Evolutionary conservation across 2,888 invertebrate species (phyloP).

Genomic region (Pogonocherus hispidulus): DNA sequence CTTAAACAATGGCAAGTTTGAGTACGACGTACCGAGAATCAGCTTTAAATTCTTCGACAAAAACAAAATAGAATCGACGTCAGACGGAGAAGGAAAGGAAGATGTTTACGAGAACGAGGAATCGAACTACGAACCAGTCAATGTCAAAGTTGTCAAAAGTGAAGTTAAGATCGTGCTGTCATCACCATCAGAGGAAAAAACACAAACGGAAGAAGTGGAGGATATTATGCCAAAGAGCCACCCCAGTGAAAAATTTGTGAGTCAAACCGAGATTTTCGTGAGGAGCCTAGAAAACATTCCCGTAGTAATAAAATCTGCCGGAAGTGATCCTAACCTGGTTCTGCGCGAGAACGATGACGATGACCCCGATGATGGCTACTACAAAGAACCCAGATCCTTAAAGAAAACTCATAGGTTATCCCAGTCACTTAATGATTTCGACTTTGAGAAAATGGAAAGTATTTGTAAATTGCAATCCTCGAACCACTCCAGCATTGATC

Average conservation of each 20-base stretch:
- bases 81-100: slow-evolving; percentile 42
- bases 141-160: slow-evolving; percentile 51
- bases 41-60: slow-evolving; percentile 66
- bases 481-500: slow-evolving; percentile 63
- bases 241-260: slow-evolving; percentile 51
- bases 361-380: slow-evolving; percentile 59
- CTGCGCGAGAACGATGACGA: slow-evolving; percentile 47
- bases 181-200: slow-evolving; percentile 45
- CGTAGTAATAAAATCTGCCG: slow-evolving; percentile 59
- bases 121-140: slow-evolving; percentile 40
- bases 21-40: slow-evolving; percentile 67
- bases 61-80: slow-evolving; percentile 25
- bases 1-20: slow-evolving; percentile 56
- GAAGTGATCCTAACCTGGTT: slow-evolving; percentile 64
- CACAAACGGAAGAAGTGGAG: slow-evolving; percentile 9
- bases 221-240: slow-evolving; percentile 39
- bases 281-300: slow-evolving; percentile 48
- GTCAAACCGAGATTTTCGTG: slow-evolving; percentile 51
- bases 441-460: slow-evolving; percentile 54
- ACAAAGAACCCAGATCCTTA: slow-evolving; percentile 64
- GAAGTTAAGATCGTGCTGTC: slow-evolving; percentile 61
- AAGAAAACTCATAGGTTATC: slow-evolving; percentile 60
- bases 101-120: slow-evolving; percentile 54
- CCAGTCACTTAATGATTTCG: slow-evolving; percentile 64
- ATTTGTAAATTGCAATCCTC: slow-evolving; percentile 47